Evolutionary conservation across 2,888 invertebrate species (phyloP), one percentile per base, ranked within the genome.

Genomic region (Stenolophus ochropezus): DNA sequence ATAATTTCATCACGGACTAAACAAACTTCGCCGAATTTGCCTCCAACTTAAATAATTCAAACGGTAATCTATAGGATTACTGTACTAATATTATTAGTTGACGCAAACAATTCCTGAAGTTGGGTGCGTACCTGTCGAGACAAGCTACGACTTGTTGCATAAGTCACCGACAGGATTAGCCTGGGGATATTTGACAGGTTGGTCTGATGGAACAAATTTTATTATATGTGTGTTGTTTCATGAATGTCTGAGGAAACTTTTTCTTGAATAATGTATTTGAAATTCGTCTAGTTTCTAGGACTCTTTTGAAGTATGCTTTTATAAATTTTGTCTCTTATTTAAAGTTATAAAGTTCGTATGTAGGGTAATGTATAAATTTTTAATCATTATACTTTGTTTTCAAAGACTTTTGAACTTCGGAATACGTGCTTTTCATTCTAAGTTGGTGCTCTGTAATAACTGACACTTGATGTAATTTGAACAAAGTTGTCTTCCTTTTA

Each of bases 31-130:
- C 42, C n/a, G 18, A 69, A 69, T 69, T 69, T 69, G 33, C 69
- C 33, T 69, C 69, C 69, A 69, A 69, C 69, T 69, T 69, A 42
- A 69, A 69, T 69, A 69, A 69, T 69, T 69, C 69, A 69, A 69
- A 69, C 42, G 42, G 69, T 69, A 69, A 69, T 69, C 69, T 20
- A 42, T 42, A 42, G 42, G 69, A 69, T 69, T 69, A 69, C 69
- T 69, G 69, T 69, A 69, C 69, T 69, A 69, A 69, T 69, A 69
- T 69, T 69, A 33, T 69, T 69, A 69, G 69, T 69, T 69, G 69
- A 42, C n/a, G n/a, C 69, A 69, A 69, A 69, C 69, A 69, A 69
- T 69, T 69, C 69, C 69, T 69, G 42, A 69, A 69, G 33, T 69
- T n/a, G n/a, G n/a, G n/a, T n/a, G n/a, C n/a, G n/a, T n/a, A n/a